Evolutionary conservation across 2,888 invertebrate species (phyloP).

Genomic region (Coleophora flavipennella): DNA sequence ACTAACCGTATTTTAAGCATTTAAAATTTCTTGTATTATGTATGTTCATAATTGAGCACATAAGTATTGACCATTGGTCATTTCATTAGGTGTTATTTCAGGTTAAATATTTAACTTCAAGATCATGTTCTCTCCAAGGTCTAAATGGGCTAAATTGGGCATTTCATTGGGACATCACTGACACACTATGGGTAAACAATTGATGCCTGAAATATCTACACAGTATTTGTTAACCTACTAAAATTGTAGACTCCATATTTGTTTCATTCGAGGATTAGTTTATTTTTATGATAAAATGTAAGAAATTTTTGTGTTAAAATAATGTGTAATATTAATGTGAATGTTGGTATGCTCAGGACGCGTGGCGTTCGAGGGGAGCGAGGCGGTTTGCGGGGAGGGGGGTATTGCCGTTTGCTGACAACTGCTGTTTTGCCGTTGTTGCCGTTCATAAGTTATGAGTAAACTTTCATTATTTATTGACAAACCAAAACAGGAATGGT

Average conservation of each 20-base stretch:
- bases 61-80: constrained; percentile 29
- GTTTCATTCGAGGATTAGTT: background rate
- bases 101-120: constrained; percentile 43
- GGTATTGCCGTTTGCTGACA: constrained; percentile 68
- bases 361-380: constrained; percentile 63
- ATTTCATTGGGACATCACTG: constrained; percentile 42
- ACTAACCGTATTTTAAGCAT: too few species aligned
- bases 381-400: constrained; percentile 57
- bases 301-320: too few species aligned
- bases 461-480: constrained; percentile 65
- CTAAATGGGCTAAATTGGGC: constrained; percentile 57
- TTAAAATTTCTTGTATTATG: constrained; percentile 22
- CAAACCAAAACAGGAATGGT: constrained; percentile 38
- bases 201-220: constrained; percentile 12
- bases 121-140: constrained; percentile 46
- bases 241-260: background rate
- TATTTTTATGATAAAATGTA: too few species aligned
- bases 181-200: too few species aligned
- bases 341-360: constrained; percentile 69
- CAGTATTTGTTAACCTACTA: constrained; percentile 43
- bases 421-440: constrained; percentile 70
- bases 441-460: constrained; percentile 70
- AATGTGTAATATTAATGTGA: constrained; percentile 47
- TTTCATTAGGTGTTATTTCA: constrained; percentile 51
- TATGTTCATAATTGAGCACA: constrained; percentile 30